Conservation (phyloP, 2,888 invertebrate genomes). For the Pollenia amentaria region DNA sequence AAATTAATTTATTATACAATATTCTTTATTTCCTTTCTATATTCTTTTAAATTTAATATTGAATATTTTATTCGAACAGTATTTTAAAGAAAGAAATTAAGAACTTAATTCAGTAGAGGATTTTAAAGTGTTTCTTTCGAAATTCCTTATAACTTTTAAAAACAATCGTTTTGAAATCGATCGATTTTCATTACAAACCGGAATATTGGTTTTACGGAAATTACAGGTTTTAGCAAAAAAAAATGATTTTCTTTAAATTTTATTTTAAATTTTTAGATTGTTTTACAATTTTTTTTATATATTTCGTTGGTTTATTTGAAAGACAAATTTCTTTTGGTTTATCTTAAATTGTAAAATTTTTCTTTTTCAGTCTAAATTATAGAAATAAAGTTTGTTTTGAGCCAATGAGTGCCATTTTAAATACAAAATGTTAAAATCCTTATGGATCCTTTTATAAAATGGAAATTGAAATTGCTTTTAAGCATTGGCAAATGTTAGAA, state of each 20-base stretch:
- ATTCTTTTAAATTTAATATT: background rate
- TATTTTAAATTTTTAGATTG: slow-evolving; percentile 41
- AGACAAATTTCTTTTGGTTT: slow-evolving; percentile 60
- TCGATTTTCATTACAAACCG: no score
- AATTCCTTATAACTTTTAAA: background rate
- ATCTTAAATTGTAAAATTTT: slow-evolving; percentile 26
- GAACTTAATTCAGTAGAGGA: no score
- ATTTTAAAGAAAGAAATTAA: slow-evolving; percentile 21
- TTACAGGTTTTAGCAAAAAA: slow-evolving; percentile 60
- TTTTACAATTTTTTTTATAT: slow-evolving; percentile 36
- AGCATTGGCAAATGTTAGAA: no score
- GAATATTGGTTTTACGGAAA: slow-evolving; percentile 20
- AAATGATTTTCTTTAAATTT: slow-evolving; percentile 1
- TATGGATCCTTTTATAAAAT: no score
- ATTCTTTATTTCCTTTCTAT: no score
- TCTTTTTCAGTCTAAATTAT: slow-evolving; percentile 66
- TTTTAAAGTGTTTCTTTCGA: no score
- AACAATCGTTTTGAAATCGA: no score
- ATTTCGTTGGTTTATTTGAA: slow-evolving; percentile 73
- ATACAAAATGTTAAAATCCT: background rate
- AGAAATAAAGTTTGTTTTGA: slow-evolving; percentile 34
- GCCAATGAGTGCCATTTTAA: slow-evolving; percentile 33
- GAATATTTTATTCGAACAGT: no score
- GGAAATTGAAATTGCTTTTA: no score
- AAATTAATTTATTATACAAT: no score